Evolutionary conservation across 2,888 invertebrate genomes (phyloP), one percentile per base, ranked within the genome.

Genomic region (Eubasilissa splendida): DNA sequence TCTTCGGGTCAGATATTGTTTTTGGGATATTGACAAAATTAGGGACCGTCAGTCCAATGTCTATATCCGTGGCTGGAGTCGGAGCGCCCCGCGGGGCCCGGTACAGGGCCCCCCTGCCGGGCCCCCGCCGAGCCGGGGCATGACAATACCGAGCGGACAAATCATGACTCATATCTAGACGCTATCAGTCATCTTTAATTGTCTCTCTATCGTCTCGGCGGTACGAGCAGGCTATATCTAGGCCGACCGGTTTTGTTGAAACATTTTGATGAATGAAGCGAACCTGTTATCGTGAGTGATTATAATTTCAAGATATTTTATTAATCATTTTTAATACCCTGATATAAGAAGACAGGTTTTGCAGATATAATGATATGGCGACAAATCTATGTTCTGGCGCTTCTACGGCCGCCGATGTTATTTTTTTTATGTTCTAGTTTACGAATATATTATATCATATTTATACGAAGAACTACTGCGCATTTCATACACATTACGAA

Each of bases 81-180:
- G 65, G 76, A 77, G 63, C 76, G 56, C 54, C 80, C 74, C 77
- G 77, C 75, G 52, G 82, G 33, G 80, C 42, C 59, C 58, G 76
- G 74, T 22, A 73, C 71, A 63, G 42, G 80, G 53, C 68, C 4
- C 74, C n/a, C 33, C 68, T 12, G 50, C 59, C 52, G n/a, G 53
- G 77, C 76, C 76, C 54, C 22, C 22, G 22, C 22, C 22, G 63
- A 77, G 65, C 77, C 54, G 42, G 56, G 58, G 31, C 74, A 70
- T 76, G 77, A 80, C 78, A 82, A 79, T 73, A 63, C 66, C 50
- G 65, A 76, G 65, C 82, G 80, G 77, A 82, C 80, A 82, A 82
- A 80, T 82, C 80, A 82, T 80, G 77, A 80, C 71, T 82, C 82
- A 82, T 76, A 82, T 65, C 73, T 76, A 60, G 76, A 76, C 71